Conservation (phyloP, 2,888 invertebrate species). For the Meiosimyza decipiens region DNA sequence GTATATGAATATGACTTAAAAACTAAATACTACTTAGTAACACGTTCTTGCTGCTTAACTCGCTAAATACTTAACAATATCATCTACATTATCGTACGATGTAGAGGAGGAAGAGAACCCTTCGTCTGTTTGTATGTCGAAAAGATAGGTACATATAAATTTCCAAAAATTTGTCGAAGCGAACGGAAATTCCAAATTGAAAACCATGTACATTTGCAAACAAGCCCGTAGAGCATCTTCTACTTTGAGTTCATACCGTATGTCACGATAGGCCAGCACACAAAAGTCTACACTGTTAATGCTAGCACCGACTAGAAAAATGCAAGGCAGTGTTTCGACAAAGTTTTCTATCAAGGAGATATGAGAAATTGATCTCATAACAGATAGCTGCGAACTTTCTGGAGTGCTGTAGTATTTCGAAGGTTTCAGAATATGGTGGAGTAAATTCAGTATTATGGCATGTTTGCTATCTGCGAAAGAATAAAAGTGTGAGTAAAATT, state of each 20-base stretch:
- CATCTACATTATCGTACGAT: slow-evolving; percentile 31
- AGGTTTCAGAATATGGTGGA: slow-evolving; percentile 37
- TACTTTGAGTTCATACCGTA: slow-evolving; percentile 33
- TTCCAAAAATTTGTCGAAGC: slow-evolving; percentile 36
- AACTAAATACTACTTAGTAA: background rate
- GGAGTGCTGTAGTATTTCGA: slow-evolving; percentile 31
- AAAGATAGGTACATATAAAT: slow-evolving; percentile 36
- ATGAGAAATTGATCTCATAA: slow-evolving; percentile 27
- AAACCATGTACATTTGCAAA: slow-evolving; percentile 33
- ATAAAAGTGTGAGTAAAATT: background rate
- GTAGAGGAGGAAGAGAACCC: background rate
- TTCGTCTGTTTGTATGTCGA: slow-evolving; percentile 22
- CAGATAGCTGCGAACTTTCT: slow-evolving; percentile 32
- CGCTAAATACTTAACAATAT: slow-evolving; percentile 34
- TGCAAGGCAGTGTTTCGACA: slow-evolving; percentile 30
- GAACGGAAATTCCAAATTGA: slow-evolving; percentile 34
- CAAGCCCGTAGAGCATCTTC: slow-evolving; percentile 27
- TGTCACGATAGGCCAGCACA: slow-evolving; percentile 31
- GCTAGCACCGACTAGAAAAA: slow-evolving; percentile 35
- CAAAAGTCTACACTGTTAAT: slow-evolving; percentile 23
- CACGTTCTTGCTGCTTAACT: background rate
- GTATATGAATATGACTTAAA: too few relatives aligned
- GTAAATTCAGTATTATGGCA: slow-evolving; percentile 32
- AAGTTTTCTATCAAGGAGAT: slow-evolving; percentile 16
- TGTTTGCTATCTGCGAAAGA: slow-evolving; percentile 31